Evolutionary conservation across 1,140 invertebrate species (phyloP), one percentile per base, ranked within the genome.

Genomic region (Melipona quadrifasciata): DNA sequence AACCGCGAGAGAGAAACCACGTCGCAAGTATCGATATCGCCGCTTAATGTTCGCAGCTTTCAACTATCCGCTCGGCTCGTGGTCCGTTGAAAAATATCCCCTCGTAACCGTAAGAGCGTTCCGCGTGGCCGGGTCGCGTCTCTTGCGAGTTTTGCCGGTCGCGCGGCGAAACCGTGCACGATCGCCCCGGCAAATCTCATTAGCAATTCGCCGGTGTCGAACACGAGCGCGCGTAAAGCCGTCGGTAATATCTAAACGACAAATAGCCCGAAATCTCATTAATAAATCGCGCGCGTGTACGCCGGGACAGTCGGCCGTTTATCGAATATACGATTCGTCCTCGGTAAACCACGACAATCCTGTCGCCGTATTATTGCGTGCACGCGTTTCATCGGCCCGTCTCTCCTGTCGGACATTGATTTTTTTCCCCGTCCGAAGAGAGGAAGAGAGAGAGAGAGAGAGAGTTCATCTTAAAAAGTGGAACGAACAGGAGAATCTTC

Each of bases 261-360:
- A 70, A 78, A 77, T 57, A 53, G 65, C 34, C 39, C n/a, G 65
- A 78, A 83, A 83, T 83, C 73, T 83, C 81, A 83, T 83, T 83
- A 83, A 83, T 78, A 78, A 83, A 68, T 78, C 55, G 81, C 1
- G 53, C 64, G 75, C 65, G 39, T 77, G 53, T 77, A 57, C 24
- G 53, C 2, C 34, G 47, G 70, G 58, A 75, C 47, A 65, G 51
- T 10, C 34, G 31, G 11, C 27, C 73, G 51, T 83, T 83, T 67
- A 77, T 83, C 81, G 81, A 83, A 82, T 65, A 77, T 51, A 68
- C 65, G 74, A 83, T 83, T 87, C 57, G 80, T 68, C 75, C 39
- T 78, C 64, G 83, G 68, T 85, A 88, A 89, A 82, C 57, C 78
- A 68, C 73, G 83, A 88, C 61, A 80, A 89, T 85, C 64, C 57